A percentile compares a stretch with the other conserved stretches of the same genome.
phyloP scores from a whole-genome alignment of 2,797 vertebrate species.

The Calcarius lapponicus region DNA sequence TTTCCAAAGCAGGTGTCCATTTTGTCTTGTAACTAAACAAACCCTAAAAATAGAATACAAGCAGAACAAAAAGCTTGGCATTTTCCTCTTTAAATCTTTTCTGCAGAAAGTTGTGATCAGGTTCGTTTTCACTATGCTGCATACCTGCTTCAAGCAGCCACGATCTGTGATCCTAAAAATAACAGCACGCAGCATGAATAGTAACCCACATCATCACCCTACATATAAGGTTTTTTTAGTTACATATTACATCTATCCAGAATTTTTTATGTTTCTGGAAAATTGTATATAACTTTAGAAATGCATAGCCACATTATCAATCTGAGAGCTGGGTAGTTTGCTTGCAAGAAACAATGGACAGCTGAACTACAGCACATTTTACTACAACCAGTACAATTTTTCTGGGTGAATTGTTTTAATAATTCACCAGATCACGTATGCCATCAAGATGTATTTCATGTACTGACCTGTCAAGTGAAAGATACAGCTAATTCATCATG shows the following conservation, averaged over 20 bases:
- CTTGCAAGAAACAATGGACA: background rate
- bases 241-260: background rate
- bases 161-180: background rate
- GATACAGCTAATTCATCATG: background rate
- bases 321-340: background rate
- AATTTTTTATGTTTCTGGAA: background rate
- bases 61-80: background rate
- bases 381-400: background rate
- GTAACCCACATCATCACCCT: background rate
- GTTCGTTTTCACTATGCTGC: background rate
- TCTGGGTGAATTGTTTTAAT: background rate
- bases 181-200: background rate
- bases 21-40: conserved; percentile 26
- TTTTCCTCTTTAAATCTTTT: conserved; percentile 6
- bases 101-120: background rate
- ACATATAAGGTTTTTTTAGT: background rate
- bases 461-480: background rate
- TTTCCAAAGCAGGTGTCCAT: conserved; percentile 48
- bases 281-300: background rate
- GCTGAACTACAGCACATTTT: background rate
- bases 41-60: conserved; percentile 13
- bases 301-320: background rate
- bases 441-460: background rate
- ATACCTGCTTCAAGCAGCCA: background rate
- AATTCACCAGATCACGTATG: background rate